Evolutionary conservation across 1,140 invertebrate genomes (phyloP), one percentile per base, ranked within the genome.

Genomic region (Subanguina moxae): DNA sequence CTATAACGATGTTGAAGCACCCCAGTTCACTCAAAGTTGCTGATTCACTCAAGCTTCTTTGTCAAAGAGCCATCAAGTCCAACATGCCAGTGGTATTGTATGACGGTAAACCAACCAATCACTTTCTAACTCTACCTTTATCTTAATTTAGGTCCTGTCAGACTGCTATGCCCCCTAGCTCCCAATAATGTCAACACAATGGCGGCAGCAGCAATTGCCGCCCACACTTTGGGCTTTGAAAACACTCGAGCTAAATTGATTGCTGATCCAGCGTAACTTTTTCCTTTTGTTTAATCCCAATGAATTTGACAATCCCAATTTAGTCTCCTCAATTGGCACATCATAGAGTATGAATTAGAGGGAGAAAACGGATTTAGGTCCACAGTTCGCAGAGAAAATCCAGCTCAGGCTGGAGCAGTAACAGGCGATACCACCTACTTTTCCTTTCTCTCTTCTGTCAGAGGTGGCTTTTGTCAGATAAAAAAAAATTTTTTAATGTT

Each of bases 141-240:
- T 3, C 21, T 56, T 13, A 56, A 45, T 71, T 25, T 62, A 86
- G 86, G 87, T 30, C 82, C 84, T 46, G 87, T 88, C 0, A 73
- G 87, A 56, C 82, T 81, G 27, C 77, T 88, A 8, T 88, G 87
- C 80, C 81, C 83, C 45, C 65, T 87, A 57, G 88, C 88, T 1
- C 87, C 88, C 9, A 87, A 88, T 74, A 88, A 88, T 73, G 87
- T 88, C 0, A 85, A 85, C 73, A 85, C 84, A 48, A 86, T 86
- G 84, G 85, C 85, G 27, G 86, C 84, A 27, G 87, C 86, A 23
- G 86, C 87, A 9, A 74, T 88, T 43, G 87, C 87, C 11, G 88
- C 85, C 15, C 83, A 84, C 69, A 88, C 86, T 74, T 82, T 88
- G n/a, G 87, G 87, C 5, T 88, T 88, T 80, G 87, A 88, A 71